phyloP scores from a whole-genome alignment of 2,113 vertebrate genomes.

The Pluvianellus socialis region DNA sequence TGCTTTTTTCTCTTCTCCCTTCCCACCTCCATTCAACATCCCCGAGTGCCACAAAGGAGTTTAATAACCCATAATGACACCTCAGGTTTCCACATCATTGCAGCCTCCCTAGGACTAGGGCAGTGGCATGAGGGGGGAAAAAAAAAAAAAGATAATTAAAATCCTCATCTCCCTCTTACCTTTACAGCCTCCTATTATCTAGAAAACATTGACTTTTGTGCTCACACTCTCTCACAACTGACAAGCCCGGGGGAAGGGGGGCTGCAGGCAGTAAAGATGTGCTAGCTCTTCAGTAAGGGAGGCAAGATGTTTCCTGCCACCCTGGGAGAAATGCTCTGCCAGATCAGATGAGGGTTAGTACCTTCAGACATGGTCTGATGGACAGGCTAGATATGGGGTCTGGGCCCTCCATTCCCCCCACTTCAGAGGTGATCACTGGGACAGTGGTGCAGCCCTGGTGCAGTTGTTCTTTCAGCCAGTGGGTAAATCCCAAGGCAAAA shows the following conservation, averaged over 20 bases:
- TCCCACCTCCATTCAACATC: slow-evolving; percentile 12
- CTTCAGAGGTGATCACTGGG: not conserved
- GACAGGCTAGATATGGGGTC: not conserved
- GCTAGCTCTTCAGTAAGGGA: not conserved
- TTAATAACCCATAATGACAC: slow-evolving; percentile 68
- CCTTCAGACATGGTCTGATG: not conserved
- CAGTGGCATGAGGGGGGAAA: not conserved
- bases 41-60: slow-evolving; percentile 9
- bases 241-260: not conserved
- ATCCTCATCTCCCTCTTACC: not conserved
- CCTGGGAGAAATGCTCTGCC: not conserved
- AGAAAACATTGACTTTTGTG: not conserved
- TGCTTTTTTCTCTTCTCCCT: not conserved
- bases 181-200: not conserved
- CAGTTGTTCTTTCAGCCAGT: not conserved
- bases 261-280: not conserved
- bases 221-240: fast-evolving
- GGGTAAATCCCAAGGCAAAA: not conserved
- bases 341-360: not conserved
- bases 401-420: not conserved
- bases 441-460: not conserved
- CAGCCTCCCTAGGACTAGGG: not conserved
- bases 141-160: not conserved
- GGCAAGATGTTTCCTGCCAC: not conserved
- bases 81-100: not conserved